Evolutionary conservation across 2,888 invertebrate genomes (phyloP), one percentile per base, ranked within the genome.

Genomic region (Noctuana brunneofusca): DNA sequence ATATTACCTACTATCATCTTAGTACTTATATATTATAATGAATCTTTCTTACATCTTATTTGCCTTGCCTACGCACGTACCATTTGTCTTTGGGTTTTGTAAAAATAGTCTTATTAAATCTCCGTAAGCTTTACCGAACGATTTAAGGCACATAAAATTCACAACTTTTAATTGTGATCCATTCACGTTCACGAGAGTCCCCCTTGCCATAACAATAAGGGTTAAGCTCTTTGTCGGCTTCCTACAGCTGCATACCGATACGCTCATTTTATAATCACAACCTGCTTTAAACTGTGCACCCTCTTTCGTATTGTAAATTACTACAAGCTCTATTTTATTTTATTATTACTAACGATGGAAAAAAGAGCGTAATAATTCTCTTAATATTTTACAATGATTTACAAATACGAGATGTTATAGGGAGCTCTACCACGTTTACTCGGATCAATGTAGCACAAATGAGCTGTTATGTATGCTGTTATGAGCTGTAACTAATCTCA

Each of bases 161-260:
- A 32, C n/a, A 24, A 53, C 2, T 12, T 58, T 58, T 48, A 57
- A 48, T 22, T 49, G 49, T 54, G 12, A 20, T 32, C 46, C 41
- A 22, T 27, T 35, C 43, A 43, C 52, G 14, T 48, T 35, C 24
- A 32, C 48, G 24, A 35, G 16, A 22, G 30, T 43, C 30, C 43
- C 35, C 59, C 43, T 46, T 18, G 22, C 22, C 32, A 60, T 53
- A 53, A 59, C 43, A 59, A 46, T 59, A 43, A 43, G 59, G 43
- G 43, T n/a, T 56, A 24, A 35, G 2, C 41, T 43, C 53, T 59
- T 59, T 59, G 59, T 53, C 46, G 59, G 59, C 32, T 59, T 50
- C 30, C 50, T 43, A 14, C 22, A 30, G 43, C 32, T 46, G 58
- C 59, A 59, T 58, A 53, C 43, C 43, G 52, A 53, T 22, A 20